These are phyloP conservation scores for Patella caerulea DNA, from an alignment of 2,888 invertebrate species.

Conservation along the genomic window DNA sequence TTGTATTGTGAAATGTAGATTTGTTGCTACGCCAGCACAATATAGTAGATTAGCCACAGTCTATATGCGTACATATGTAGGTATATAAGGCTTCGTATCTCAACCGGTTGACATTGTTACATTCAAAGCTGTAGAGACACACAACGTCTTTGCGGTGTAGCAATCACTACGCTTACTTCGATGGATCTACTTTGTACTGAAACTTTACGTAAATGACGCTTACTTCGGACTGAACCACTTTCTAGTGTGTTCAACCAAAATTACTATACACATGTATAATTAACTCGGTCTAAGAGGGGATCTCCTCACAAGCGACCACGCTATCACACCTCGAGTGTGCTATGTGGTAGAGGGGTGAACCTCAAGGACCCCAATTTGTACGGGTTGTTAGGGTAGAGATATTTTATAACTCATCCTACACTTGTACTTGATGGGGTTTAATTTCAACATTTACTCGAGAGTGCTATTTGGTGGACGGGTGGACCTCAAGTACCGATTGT, in stretches of 20 bases:
- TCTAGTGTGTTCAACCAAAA: not conserved
- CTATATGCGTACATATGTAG: no score
- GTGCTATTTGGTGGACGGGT: not conserved
- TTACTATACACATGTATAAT: not conserved
- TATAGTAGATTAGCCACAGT: no score
- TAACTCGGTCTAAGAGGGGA: not conserved
- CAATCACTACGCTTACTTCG: slow-evolving; percentile 7
- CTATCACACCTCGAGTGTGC: not conserved
- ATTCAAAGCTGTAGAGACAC: not conserved
- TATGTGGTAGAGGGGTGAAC: slow-evolving; percentile 1
- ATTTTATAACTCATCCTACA: not conserved
- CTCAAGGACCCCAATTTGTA: slow-evolving; percentile 5
- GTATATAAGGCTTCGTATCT: no score
- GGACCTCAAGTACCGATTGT: not conserved
- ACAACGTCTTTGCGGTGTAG: slow-evolving; percentile 2
- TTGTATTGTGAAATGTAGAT: no score
- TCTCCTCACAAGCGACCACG: not conserved
- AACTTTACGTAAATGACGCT: not conserved
- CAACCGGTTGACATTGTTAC: not conserved
- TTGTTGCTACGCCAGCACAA: no score
- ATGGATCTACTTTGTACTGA: not conserved
- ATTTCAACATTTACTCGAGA: not conserved
- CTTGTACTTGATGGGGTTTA: slow-evolving; percentile 6
- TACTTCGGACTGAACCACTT: slow-evolving; percentile 2
- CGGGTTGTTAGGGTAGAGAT: slow-evolving; percentile 6